Evolutionary conservation across 92 coral and sea anemone species (phyloP).

Genomic region (Palythoa caribaeorum): DNA sequence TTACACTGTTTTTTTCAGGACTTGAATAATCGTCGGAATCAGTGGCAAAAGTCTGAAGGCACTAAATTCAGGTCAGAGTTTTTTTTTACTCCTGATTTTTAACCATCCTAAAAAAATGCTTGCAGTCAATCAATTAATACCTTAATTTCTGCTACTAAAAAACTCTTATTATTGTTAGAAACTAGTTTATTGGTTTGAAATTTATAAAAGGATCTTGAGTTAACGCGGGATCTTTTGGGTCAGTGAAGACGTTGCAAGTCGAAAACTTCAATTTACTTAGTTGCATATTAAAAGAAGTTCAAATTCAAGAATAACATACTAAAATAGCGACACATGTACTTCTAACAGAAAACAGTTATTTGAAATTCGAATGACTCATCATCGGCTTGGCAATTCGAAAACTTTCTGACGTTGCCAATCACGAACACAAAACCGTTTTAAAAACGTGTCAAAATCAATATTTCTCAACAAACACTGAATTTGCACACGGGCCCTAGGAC

Average conservation of each 20-base stretch:
- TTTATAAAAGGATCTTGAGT: too few species aligned
- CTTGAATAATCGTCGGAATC: background rate
- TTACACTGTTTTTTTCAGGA: background rate
- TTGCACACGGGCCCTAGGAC: background rate
- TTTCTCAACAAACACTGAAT: background rate
- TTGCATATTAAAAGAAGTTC: too few species aligned
- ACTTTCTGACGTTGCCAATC: background rate
- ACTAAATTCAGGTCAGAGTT: background rate
- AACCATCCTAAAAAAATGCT: background rate
- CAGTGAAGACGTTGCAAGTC: too few species aligned
- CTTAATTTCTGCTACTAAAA: background rate
- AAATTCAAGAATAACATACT: too few species aligned
- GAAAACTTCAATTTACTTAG: too few species aligned
- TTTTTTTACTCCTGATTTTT: background rate
- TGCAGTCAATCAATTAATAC: background rate
- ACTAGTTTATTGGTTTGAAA: background rate
- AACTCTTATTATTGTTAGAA: too few species aligned
- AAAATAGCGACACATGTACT: too few species aligned
- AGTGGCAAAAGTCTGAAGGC: background rate
- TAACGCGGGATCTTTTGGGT: too few species aligned
- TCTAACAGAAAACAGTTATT: background rate
- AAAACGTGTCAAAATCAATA: background rate
- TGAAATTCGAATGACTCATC: background rate
- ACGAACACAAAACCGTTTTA: background rate
- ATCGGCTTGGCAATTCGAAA: background rate